Evolutionary conservation across 2,888 invertebrate genomes (phyloP), one percentile per base, ranked within the genome.

Genomic region (Lottia scabra): DNA sequence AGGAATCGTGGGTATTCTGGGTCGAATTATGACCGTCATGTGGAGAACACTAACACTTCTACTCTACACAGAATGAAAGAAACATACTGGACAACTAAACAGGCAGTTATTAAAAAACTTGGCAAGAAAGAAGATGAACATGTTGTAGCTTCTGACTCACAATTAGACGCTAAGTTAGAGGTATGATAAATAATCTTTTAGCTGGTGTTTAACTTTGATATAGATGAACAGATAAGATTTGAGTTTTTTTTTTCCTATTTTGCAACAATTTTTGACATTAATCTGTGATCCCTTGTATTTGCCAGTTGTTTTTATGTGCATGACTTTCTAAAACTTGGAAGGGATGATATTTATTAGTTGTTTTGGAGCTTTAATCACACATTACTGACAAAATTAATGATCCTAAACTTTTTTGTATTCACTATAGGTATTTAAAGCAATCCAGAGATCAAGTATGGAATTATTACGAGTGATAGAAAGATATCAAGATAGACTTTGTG

Each of bases 41-140:
- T 91, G 45, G 91, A 91, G 72, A 89, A 90, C 69, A 88, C 90
- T 56, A 90, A 91, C 85, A 86, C 87, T 15, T 89, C 90, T 4
- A 88, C 87, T 1, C 75, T 89, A 6, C 88, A 88, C 77, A 88
- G 87, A 78, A 87, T 89, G 82, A 89, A 89, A 90, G 96, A 98
- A 90, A 97, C 97, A 83, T 99, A 96, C 90, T 99, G 98, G 98
- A 95, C 98, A 72, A 98, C 99, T 10, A 99, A 98, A 89, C 98
- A 98, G 90, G 94, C 95, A 73, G 94, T 99, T 65, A 93, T 96
- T 80, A 93, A 96, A 85, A 98, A 96, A 91, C 91, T 99, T 67
- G 98, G 98, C 45, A 95, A 95, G 83, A 98, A 98, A 91, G 98
- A 99, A 91, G 99, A 99, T 89, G 97, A 97, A 81, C 96, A 96